Evolutionary conservation across 2,888 invertebrate species (phyloP).

Genomic region (Amaurobius ferox): DNA sequence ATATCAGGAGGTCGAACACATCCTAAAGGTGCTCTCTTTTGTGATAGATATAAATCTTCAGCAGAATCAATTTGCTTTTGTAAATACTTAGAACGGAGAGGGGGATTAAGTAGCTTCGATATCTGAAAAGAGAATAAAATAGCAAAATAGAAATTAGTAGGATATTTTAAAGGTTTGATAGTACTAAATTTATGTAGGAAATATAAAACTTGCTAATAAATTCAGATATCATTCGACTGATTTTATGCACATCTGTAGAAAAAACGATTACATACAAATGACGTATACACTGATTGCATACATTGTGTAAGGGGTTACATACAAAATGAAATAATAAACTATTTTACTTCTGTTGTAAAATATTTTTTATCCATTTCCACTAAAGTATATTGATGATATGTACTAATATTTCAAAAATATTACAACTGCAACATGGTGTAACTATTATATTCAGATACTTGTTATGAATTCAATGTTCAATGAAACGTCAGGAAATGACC

Average conservation of each 20-base stretch:
- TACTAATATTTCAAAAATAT: too few relatives aligned
- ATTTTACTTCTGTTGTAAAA: conserved; percentile 23
- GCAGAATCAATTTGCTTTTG: conserved; percentile 1
- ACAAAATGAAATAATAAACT: too few relatives aligned
- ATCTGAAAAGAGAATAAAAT: conserved; percentile 19
- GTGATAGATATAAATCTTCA: conserved; percentile 26
- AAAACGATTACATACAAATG: too few relatives aligned
- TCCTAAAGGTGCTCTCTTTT: conserved; percentile 19
- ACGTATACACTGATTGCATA: too few relatives aligned
- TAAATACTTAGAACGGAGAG: conserved; percentile 14
- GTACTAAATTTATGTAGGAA: too few relatives aligned
- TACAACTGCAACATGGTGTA: too few relatives aligned
- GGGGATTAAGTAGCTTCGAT: conserved; percentile 31
- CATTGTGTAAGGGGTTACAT: too few relatives aligned
- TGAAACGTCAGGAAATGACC: background rate
- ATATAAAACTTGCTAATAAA: too few relatives aligned
- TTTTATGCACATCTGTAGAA: too few relatives aligned
- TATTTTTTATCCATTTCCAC: conserved; percentile 29
- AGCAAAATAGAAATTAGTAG: too few relatives aligned
- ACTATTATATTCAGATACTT: background rate
- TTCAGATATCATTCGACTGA: too few relatives aligned
- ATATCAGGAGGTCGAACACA: conserved; percentile 5
- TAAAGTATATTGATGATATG: background rate
- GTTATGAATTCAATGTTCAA: background rate
- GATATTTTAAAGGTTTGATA: too few relatives aligned